phyloP scores from a whole-genome alignment of 1,140 invertebrate genomes.

The Ceratosolen solmsi region DNA sequence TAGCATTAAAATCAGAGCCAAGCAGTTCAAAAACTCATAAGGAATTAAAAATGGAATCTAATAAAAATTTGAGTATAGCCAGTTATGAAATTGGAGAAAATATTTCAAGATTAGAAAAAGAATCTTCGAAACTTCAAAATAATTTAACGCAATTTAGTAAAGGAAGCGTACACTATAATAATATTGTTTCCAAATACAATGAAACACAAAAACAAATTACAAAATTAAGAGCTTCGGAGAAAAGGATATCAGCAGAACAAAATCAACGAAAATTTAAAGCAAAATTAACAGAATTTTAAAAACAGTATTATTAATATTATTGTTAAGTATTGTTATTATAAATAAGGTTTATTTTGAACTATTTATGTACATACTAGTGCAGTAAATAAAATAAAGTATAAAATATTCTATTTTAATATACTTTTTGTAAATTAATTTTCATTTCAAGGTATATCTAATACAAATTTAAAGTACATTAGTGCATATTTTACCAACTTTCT shows the following conservation, averaged over 20 bases:
- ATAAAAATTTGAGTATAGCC: slow-evolving; percentile 82
- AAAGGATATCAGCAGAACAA: slow-evolving; percentile 80
- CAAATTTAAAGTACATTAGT: neutral
- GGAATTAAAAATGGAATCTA: slow-evolving; percentile 77
- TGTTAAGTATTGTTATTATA: slow-evolving; percentile 11
- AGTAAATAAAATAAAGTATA: neutral
- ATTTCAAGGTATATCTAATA: neutral
- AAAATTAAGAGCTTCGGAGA: slow-evolving; percentile 76
- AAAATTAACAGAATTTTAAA: slow-evolving; percentile 80
- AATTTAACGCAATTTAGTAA: slow-evolving; percentile 77
- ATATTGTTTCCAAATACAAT: slow-evolving; percentile 76
- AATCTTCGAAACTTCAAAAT: slow-evolving; percentile 79
- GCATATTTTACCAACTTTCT: too few species aligned
- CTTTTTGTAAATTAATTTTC: neutral
- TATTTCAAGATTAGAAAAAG: slow-evolving; percentile 79
- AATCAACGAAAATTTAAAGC: slow-evolving; percentile 79
- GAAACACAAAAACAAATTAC: slow-evolving; percentile 78
- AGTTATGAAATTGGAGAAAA: slow-evolving; percentile 83
- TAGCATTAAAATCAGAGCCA: slow-evolving; percentile 51
- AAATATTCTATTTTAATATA: neutral
- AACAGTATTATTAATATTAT: slow-evolving; percentile 23
- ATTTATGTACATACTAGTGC: slow-evolving; percentile 19
- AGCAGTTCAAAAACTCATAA: slow-evolving; percentile 63
- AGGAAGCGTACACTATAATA: slow-evolving; percentile 75
- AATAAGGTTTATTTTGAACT: neutral